These are phyloP conservation scores for Meda fulgida DNA, from an alignment of 2,797 vertebrate species.

Conservation along the genomic window DNA sequence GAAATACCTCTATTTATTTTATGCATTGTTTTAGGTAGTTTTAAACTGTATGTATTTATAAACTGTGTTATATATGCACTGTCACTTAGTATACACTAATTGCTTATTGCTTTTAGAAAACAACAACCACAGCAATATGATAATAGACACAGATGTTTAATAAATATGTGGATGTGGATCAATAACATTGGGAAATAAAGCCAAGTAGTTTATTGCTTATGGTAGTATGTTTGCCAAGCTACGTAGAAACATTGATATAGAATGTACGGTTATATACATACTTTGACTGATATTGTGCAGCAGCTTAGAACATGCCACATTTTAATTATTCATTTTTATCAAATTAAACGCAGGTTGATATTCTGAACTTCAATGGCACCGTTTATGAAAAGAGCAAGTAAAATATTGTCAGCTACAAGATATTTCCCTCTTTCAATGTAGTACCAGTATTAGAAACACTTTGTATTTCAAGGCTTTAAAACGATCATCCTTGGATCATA, in stretches of 20 bases:
- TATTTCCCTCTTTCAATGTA: slow-evolving; percentile 1
- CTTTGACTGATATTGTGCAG: neutral
- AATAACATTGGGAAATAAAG: neutral
- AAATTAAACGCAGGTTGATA: neutral
- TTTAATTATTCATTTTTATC: neutral
- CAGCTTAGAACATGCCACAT: neutral
- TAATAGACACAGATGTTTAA: neutral
- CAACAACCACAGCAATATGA: neutral
- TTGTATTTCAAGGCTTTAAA: slow-evolving; percentile 21
- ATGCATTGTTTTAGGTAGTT: neutral
- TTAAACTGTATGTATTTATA: neutral
- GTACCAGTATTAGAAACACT: neutral
- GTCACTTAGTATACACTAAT: neutral
- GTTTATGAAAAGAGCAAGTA: neutral
- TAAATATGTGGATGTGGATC: neutral
- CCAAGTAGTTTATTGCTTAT: neutral
- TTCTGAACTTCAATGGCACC: neutral
- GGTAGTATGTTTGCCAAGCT: neutral
- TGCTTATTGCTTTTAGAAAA: neutral
- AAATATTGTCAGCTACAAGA: neutral
- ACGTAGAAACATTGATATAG: neutral
- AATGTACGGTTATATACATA: neutral
- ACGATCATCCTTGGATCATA: slow-evolving; percentile 17
- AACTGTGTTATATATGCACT: too few species aligned
- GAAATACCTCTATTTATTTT: neutral